Evolutionary conservation across 1,140 invertebrate species (phyloP).

Genomic region (Ladona fulva): DNA sequence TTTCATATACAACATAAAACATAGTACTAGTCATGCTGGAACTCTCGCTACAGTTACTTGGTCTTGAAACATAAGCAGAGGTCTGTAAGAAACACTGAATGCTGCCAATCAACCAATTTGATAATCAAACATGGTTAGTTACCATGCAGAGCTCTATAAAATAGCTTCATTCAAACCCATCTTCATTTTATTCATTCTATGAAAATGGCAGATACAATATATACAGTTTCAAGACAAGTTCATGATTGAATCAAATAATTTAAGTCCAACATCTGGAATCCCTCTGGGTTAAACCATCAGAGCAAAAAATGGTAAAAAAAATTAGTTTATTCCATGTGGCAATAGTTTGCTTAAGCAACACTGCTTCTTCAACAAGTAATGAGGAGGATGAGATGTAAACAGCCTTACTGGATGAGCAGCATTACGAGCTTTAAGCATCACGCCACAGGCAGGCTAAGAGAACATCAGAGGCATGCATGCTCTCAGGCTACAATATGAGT

Average conservation of each 20-base stretch:
- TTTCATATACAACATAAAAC: not conserved
- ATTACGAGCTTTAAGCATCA: not conserved
- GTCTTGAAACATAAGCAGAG: conserved; percentile 4
- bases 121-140: not conserved
- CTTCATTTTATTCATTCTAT: not conserved
- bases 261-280: not conserved
- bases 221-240: not conserved
- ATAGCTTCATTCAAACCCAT: not conserved
- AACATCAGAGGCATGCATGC: not conserved
- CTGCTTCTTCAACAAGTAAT: not conserved
- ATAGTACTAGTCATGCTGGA: not conserved
- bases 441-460: not conserved
- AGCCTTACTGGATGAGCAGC: not conserved
- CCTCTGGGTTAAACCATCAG: not conserved
- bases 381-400: not conserved
- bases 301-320: not conserved
- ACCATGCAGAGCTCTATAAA: conserved; percentile 1
- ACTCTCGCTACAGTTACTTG: not conserved
- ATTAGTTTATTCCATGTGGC: not conserved
- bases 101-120: not conserved
- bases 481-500: not conserved
- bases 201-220: conserved; percentile 1
- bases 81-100: not conserved
- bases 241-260: not conserved
- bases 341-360: not conserved